Evolutionary conservation across 2,797 vertebrate genomes (phyloP).

Genomic region (Esox masquinongy): DNA sequence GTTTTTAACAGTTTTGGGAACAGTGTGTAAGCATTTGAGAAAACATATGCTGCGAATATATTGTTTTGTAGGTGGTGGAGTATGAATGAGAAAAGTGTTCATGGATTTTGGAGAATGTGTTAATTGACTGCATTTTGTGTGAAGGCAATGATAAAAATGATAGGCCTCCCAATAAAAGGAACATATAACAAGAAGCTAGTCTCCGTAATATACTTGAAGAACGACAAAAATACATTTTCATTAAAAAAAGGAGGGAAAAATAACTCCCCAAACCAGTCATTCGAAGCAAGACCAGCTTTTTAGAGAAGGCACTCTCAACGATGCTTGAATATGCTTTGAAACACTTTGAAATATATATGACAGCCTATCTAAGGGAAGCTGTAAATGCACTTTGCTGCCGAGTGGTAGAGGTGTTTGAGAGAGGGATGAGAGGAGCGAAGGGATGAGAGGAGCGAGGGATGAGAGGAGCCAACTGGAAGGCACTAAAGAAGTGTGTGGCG

Average conservation of each 20-base stretch:
- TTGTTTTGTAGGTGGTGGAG: too few species aligned
- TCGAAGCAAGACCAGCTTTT: constrained; percentile 20
- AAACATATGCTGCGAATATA: too few species aligned
- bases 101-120: too few species aligned
- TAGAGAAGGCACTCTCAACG: constrained; percentile 41
- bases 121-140: too few species aligned
- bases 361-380: constrained; percentile 52
- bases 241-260: constrained; percentile 34
- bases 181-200: neutral
- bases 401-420: constrained; percentile 43
- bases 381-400: constrained; percentile 58
- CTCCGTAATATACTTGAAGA: neutral
- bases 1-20: too few species aligned
- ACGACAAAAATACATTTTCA: constrained; percentile 23
- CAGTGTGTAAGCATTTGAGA: too few species aligned
- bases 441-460: constrained; percentile 29
- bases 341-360: constrained; percentile 65
- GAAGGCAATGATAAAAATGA: neutral
- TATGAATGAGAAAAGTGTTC: too few species aligned
- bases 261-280: constrained; percentile 22
- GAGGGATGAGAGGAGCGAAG: constrained; percentile 33
- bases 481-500: neutral
- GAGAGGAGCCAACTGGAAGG: neutral
- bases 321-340: constrained; percentile 49
- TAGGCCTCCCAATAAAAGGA: neutral